These are phyloP conservation scores for Phragmatobia fuliginosa DNA, from an alignment of 2,888 invertebrate genomes.

Conservation along the genomic window DNA sequence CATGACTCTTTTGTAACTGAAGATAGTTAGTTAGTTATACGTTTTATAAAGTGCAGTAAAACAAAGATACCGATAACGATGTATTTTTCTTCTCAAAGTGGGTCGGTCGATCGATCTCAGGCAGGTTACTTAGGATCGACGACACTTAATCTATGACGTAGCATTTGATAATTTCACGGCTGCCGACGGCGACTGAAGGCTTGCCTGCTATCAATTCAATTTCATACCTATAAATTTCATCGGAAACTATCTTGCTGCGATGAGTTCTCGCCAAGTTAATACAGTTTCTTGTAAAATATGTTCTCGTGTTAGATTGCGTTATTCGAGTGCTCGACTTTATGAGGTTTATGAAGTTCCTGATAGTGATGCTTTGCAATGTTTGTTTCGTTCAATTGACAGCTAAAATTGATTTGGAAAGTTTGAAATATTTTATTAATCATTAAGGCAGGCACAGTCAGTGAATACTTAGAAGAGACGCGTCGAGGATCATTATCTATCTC, in stretches of 20 bases:
- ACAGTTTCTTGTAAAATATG: slow-evolving; percentile 20
- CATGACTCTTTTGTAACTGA: neutral
- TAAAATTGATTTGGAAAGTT: neutral
- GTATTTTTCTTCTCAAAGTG: slow-evolving; percentile 61
- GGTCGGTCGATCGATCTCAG: slow-evolving; percentile 66
- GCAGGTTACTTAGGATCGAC: slow-evolving; percentile 61
- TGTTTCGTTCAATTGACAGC: neutral
- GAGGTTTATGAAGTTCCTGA: slow-evolving; percentile 1
- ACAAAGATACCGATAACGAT: neutral
- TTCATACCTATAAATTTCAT: slow-evolving; percentile 70
- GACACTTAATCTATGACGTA: slow-evolving; percentile 75
- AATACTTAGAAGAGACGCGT: too few relatives aligned
- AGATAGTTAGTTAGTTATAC: too few relatives aligned
- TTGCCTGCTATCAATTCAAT: slow-evolving; percentile 70
- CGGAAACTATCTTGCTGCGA: slow-evolving; percentile 51
- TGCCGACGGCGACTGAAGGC: slow-evolving; percentile 47
- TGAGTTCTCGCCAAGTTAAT: slow-evolving; percentile 39
- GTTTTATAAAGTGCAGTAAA: neutral
- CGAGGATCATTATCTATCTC: too few relatives aligned
- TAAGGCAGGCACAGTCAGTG: too few relatives aligned
- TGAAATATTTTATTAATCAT: neutral
- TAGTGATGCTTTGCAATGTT: neutral
- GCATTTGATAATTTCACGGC: slow-evolving; percentile 79
- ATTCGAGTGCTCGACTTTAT: slow-evolving; percentile 8
- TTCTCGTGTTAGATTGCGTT: slow-evolving; percentile 15